phyloP scores from a whole-genome alignment of 1,140 invertebrate species.

The Danaus melanippus region DNA sequence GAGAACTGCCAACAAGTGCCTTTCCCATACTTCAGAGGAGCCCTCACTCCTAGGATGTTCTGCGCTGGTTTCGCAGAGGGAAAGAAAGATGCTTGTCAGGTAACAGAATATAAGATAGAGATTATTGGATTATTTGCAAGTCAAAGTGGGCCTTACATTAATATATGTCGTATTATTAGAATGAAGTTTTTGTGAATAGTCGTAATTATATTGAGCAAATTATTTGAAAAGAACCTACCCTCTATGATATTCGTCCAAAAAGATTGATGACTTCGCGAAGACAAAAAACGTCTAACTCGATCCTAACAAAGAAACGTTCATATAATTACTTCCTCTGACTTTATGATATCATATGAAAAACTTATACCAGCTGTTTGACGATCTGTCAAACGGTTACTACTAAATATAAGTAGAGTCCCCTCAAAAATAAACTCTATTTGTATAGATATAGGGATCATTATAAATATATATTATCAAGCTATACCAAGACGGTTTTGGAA shows the following conservation, averaged over 20 bases:
- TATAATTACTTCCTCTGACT: too few species aligned
- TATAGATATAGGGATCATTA: too few species aligned
- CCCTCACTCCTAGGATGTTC: slow-evolving; percentile 55
- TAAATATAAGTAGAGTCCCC: too few species aligned
- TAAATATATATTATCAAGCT: too few species aligned
- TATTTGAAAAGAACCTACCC: background rate
- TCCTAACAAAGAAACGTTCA: too few species aligned
- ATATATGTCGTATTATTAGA: background rate
- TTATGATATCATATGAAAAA: too few species aligned
- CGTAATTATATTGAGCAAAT: background rate
- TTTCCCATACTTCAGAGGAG: slow-evolving; percentile 51
- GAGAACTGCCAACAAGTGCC: slow-evolving; percentile 54
- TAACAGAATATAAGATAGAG: slow-evolving; percentile 11
- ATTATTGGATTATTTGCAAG: background rate
- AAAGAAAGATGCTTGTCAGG: slow-evolving; percentile 61
- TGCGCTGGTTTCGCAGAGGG: slow-evolving; percentile 57
- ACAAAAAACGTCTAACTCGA: too few species aligned
- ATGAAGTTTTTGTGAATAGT: background rate
- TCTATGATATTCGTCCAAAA: background rate
- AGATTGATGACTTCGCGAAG: too few species aligned
- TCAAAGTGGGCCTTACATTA: background rate
- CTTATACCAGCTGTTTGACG: too few species aligned
- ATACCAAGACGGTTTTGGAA: too few species aligned
- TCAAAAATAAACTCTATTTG: too few species aligned
- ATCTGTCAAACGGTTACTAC: too few species aligned